Conservation (phyloP, 2,888 invertebrate species). For the Orchestes rusci region DNA sequence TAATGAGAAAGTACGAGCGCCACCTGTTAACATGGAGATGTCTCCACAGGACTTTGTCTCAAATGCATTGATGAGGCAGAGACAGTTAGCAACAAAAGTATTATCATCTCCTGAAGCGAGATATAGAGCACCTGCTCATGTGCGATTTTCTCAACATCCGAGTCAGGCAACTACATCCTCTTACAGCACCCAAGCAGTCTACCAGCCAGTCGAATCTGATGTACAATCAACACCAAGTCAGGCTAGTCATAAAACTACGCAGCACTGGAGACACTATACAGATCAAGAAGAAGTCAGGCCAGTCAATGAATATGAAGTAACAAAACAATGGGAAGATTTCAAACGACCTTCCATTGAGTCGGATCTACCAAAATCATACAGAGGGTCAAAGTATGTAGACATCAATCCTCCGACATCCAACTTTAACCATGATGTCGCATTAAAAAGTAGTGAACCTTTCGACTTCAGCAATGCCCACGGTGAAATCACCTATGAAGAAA, state of each 20-base stretch:
- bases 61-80: slow-evolving; percentile 9
- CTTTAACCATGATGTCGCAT: slow-evolving; percentile 16
- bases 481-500: slow-evolving; percentile 6
- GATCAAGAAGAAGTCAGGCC: not conserved
- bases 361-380: not conserved
- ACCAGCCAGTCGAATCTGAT: slow-evolving; percentile 8
- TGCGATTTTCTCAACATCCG: slow-evolving; percentile 4
- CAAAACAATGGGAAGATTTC: too few relatives aligned
- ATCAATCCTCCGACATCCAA: too few relatives aligned
- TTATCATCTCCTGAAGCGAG: not conserved
- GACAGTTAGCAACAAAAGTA: not conserved
- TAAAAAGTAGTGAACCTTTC: slow-evolving; percentile 16
- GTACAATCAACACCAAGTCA: not conserved
- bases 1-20: slow-evolving; percentile 19
- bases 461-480: slow-evolving; percentile 20
- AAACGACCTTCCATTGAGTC: not conserved
- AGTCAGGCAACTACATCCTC: slow-evolving; percentile 10
- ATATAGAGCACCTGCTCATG: not conserved
- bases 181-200: slow-evolving; percentile 9
- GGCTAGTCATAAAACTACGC: not conserved
- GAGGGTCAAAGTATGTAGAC: not conserved
- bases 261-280: not conserved
- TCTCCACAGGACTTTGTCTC: slow-evolving; percentile 14
- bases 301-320: not conserved
- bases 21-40: slow-evolving; percentile 4